Conservation (phyloP, 1,140 invertebrate species). For the Listronotus oregonensis region DNA sequence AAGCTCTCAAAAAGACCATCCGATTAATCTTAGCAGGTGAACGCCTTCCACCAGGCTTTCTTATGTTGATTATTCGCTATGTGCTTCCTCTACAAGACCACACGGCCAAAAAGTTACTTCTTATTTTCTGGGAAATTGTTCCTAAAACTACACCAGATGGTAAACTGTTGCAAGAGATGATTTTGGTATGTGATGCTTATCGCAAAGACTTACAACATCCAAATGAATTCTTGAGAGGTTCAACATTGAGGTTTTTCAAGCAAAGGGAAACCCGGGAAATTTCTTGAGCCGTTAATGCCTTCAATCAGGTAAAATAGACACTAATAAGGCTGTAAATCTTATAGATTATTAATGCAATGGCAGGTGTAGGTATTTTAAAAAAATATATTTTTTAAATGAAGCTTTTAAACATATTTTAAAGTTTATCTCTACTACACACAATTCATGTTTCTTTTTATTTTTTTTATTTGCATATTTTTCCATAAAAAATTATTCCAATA, state of each 20-base stretch:
- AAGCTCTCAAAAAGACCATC: slow-evolving; percentile 96
- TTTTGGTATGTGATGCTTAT: slow-evolving; percentile 99
- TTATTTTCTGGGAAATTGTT: slow-evolving; percentile 99
- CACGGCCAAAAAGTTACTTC: slow-evolving; percentile 92
- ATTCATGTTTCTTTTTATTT: no score
- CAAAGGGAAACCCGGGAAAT: slow-evolving; percentile 97
- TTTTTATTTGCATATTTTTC: no score
- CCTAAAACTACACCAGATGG: slow-evolving; percentile 96
- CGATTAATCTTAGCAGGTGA: slow-evolving; percentile 95
- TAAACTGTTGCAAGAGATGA: slow-evolving; percentile 99
- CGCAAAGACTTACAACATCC: slow-evolving; percentile 99
- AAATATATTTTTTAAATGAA: no score
- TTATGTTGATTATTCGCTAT: slow-evolving; percentile 99
- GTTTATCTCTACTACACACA: no score
- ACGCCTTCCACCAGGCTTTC: slow-evolving; percentile 82
- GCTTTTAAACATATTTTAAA: no score
- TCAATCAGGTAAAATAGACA: slow-evolving; percentile 68
- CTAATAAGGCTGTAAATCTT: no score
- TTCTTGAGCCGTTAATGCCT: slow-evolving; percentile 98
- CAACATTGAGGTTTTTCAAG: slow-evolving; percentile 95
- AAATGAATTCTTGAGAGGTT: slow-evolving; percentile 98
- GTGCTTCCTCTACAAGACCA: slow-evolving; percentile 95
- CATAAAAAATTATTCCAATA: no score
- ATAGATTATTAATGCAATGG: no score
- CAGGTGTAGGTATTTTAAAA: no score